Percentiles rank a stretch among this genome's conserved stretches.
These are phyloP conservation scores for Aspidiotus rigidus DNA, from an alignment of 2,888 invertebrate species.

Conservation along the genomic window DNA sequence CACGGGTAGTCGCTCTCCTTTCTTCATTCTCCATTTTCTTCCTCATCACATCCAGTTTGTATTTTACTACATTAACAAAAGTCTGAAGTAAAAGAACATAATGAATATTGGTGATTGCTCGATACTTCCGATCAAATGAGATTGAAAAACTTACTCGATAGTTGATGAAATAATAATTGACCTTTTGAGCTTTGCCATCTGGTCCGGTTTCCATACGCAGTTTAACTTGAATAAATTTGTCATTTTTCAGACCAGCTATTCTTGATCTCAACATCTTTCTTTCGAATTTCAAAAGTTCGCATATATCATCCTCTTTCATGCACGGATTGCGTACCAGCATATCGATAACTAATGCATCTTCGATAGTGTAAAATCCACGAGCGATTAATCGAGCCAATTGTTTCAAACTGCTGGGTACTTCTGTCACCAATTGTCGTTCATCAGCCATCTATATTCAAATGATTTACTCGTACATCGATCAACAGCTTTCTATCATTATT, in stretches of 20 bases:
- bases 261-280: constrained; percentile 83
- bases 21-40: constrained; percentile 93
- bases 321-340: constrained; percentile 93
- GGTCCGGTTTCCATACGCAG: constrained; percentile 90
- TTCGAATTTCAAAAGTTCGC: constrained; percentile 86
- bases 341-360: constrained; percentile 89
- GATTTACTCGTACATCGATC: no score
- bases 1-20: constrained; percentile 84
- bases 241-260: constrained; percentile 75
- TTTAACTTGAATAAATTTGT: constrained; percentile 86
- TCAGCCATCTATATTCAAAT: constrained; percentile 10
- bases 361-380: constrained; percentile 85
- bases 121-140: neutral
- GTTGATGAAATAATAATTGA: constrained; percentile 95
- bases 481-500: no score
- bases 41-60: constrained; percentile 91
- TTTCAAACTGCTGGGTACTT: constrained; percentile 88
- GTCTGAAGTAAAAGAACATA: constrained; percentile 48
- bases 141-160: constrained; percentile 63
- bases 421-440: constrained; percentile 47
- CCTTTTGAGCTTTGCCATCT: constrained; percentile 90
- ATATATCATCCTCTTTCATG: constrained; percentile 77
- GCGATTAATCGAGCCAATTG: constrained; percentile 84
- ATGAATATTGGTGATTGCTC: neutral
- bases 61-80: constrained; percentile 95